A percentile compares a stretch with the other conserved stretches of the same genome.
phyloP scores from a whole-genome alignment of 2,113 vertebrate species.

The Platanista minor region DNA sequence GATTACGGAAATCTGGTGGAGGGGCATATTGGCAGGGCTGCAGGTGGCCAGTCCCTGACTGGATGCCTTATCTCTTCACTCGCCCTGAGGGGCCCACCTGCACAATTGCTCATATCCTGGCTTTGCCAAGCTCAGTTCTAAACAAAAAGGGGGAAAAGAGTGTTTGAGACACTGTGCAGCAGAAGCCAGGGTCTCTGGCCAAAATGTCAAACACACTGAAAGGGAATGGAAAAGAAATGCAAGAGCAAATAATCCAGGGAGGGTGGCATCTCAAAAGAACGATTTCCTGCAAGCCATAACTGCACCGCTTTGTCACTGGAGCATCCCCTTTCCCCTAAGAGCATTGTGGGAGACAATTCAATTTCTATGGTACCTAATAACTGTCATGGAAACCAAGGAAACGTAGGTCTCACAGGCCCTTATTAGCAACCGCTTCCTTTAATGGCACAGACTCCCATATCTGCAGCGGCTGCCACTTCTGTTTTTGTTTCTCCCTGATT shows the following conservation, averaged over 20 bases:
- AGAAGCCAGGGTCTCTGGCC: constrained; percentile 58
- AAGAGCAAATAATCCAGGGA: constrained; percentile 65
- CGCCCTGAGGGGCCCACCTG: constrained; percentile 80
- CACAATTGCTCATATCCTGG: constrained; percentile 84
- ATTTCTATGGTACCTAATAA: constrained; percentile 84
- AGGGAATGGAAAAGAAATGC: constrained; percentile 35
- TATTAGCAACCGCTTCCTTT: constrained; percentile 77
- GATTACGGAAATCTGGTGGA: constrained; percentile 94
- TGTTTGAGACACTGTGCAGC: constrained; percentile 74
- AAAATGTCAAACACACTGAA: constrained; percentile 57
- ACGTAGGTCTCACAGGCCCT: constrained; percentile 79
- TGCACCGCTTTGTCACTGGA: constrained; percentile 65
- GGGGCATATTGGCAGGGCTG: constrained; percentile 87
- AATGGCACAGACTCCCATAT: constrained; percentile 75
- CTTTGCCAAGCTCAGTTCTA: constrained; percentile 81
- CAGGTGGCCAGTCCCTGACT: constrained; percentile 78
- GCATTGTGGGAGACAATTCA: constrained; percentile 81
- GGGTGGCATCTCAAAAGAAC: constrained; percentile 59
- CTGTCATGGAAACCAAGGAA: constrained; percentile 85
- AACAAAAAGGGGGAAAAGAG: constrained; percentile 77
- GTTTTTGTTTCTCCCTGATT: constrained; percentile 72
- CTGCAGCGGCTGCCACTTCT: constrained; percentile 72
- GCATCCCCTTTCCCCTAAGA: constrained; percentile 69
- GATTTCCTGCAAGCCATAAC: constrained; percentile 73
- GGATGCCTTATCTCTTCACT: constrained; percentile 80